phyloP scores from a whole-genome alignment of 2,113 vertebrate species.

The Pyrgilauda ruficollis region DNA sequence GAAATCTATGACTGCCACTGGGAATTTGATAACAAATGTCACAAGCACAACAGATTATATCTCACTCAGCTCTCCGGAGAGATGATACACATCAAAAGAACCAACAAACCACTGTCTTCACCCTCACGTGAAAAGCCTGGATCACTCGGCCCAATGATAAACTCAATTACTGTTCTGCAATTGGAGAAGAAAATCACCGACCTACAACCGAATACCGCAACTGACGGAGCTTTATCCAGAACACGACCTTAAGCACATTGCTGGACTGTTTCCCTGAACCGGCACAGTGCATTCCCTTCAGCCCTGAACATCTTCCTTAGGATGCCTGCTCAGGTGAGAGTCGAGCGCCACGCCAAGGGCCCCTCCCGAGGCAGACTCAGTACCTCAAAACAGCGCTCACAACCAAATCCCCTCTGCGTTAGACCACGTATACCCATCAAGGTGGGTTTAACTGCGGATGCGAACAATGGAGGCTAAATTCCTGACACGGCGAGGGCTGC shows the following conservation, averaged over 20 bases:
- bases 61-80: not conserved
- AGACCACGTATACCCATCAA: accelerated
- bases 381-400: not conserved
- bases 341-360: accelerated
- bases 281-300: accelerated
- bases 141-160: not conserved
- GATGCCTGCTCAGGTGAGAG: accelerated
- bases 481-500: not conserved
- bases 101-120: not conserved
- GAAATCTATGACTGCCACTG: not conserved
- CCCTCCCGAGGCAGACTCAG: not conserved
- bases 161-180: not conserved
- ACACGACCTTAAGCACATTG: accelerated
- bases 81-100: not conserved
- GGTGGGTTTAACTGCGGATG: accelerated
- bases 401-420: accelerated
- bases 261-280: accelerated
- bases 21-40: not conserved
- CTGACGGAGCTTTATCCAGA: not conserved
- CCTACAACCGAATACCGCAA: not conserved
- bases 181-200: not conserved
- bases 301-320: accelerated
- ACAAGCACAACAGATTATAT: not conserved
- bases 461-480: accelerated
- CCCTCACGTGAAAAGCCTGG: not conserved